Evolutionary conservation across 1,140 invertebrate species (phyloP).

Genomic region (Eriosoma lanigerum): DNA sequence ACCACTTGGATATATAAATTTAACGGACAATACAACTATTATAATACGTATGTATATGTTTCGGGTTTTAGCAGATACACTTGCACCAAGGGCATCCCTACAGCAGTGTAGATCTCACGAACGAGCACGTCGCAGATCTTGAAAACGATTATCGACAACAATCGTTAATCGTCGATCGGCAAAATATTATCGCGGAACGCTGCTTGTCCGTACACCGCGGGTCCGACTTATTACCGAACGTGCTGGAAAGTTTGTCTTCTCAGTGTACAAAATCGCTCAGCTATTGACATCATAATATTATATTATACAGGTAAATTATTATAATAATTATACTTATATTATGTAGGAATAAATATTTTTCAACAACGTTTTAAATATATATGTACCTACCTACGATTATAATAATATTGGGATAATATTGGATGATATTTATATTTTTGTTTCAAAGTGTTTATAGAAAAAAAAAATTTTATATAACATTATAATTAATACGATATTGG

Average conservation of each 20-base stretch:
- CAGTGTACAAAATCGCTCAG: background rate
- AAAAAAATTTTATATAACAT: too few species aligned
- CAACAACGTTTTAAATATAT: too few species aligned
- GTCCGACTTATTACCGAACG: too few species aligned
- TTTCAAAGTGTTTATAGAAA: too few species aligned
- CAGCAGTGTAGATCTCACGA: background rate
- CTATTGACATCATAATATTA: too few species aligned
- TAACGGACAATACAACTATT: background rate
- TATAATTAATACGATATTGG: too few species aligned
- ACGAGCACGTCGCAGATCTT: background rate
- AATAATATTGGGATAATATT: too few species aligned
- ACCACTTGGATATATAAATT: background rate
- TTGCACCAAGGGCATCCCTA: constrained; percentile 39
- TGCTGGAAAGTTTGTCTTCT: constrained; percentile 4
- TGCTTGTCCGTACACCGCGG: background rate
- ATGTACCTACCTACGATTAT: too few species aligned
- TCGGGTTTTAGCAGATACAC: background rate
- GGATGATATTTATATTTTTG: too few species aligned
- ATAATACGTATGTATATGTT: too few species aligned
- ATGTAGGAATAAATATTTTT: too few species aligned
- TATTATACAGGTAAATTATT: background rate
- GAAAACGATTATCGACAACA: constrained; percentile 1
- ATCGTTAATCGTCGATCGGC: constrained; percentile 20
- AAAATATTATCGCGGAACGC: background rate
- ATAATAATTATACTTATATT: too few species aligned